Conservation (phyloP, 2,797 vertebrate species). For the Halcyon smyrnensis region DNA sequence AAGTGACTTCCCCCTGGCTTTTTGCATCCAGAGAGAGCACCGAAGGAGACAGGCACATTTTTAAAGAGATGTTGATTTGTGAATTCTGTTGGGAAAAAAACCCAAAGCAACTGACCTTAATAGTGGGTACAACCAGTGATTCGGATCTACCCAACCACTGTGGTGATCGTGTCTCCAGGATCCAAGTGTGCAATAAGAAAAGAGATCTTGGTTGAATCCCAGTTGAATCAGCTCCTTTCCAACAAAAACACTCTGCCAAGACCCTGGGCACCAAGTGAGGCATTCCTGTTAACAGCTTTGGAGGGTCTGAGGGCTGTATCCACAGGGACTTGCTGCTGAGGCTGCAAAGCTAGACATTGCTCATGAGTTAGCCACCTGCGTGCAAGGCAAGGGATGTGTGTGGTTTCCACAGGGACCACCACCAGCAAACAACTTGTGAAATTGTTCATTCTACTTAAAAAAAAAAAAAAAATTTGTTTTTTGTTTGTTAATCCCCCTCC, state of each 20-base stretch:
- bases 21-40: not conserved
- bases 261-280: not conserved
- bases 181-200: not conserved
- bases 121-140: not conserved
- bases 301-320: not conserved
- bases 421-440: not conserved
- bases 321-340: not conserved
- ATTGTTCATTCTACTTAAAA: not conserved
- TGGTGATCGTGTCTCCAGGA: not conserved
- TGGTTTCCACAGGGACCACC: not conserved
- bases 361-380: not conserved
- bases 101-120: not conserved
- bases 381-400: not conserved
- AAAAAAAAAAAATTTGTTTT: not conserved
- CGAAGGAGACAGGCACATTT: not conserved
- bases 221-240: not conserved
- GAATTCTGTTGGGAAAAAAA: not conserved
- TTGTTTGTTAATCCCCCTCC: too few species aligned
- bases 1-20: not conserved
- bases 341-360: fast-evolving
- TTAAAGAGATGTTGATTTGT: not conserved
- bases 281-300: not conserved
- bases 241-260: not conserved
- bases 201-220: not conserved
- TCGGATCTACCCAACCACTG: not conserved